Base-by-base conservation (phyloP, 2,797 vertebrate genomes). In the Onychomys leucogaster region DNA sequence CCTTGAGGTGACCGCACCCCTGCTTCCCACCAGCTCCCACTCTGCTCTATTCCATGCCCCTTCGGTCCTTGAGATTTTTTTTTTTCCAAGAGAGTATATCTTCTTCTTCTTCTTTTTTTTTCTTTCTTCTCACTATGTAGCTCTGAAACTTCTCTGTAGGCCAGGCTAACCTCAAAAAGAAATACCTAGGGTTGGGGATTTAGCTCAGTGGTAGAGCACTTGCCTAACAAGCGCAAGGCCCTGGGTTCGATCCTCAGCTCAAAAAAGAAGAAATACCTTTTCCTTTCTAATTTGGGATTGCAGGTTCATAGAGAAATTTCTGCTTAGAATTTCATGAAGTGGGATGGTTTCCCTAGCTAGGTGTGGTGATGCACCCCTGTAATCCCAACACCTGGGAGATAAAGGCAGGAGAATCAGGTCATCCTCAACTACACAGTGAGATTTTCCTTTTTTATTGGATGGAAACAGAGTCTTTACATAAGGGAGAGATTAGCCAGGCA, bases 381-480 rank as follows among this genome's bases (percentile, higher is more conserved):
- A 59, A 59, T 17, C 67, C 52, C 23, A 87, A 11, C 16, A 1
- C 46, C 29, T 55, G 65, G 86, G 52, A 43, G n/a, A 32, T 14
- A 10, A 52, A 88, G 17, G 10, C 52, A 41, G 52, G 49, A 7
- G 23, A 55, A 27, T 19, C 27, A 1, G 14, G 34, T 14, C 23
- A 7, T 3, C 65, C 65, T 55, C 4, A 27, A 23, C 46, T 27
- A 69, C 32, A 85, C 12, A n/a, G 63, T 25, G 46, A 49, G 10
- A 5, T 75, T 94, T 84, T 67, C n/a, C 23, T 92, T 80, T 91
- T 89, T 93, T 89, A 43, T 59, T 93, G 73, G 25, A 94, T 63
- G 77, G 90, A 67, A 96, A 65, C 87, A 83, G 52, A 86, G 46
- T 69, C 88, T 41, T 86, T 61, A 91, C 9, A 92, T 55, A 52